Percentiles rank a stretch among this genome's conserved stretches.
These are phyloP conservation scores for Bombus pyrosoma DNA, from an alignment of 1,140 invertebrate genomes.

Conservation along the genomic window DNA sequence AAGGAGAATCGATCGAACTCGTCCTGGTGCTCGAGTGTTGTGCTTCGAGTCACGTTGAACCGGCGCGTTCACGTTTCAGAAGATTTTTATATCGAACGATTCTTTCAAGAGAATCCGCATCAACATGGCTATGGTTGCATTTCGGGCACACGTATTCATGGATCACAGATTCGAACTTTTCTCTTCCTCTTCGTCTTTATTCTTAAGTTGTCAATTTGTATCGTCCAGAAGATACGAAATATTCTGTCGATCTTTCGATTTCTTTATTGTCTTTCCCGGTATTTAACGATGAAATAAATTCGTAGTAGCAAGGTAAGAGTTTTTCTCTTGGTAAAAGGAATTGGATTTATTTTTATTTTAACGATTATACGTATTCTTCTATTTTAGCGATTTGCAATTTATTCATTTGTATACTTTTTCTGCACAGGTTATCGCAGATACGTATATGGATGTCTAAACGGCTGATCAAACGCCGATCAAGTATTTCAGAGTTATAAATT, in stretches of 20 bases:
- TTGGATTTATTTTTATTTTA: neutral
- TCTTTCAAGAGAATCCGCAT: conserved; percentile 56
- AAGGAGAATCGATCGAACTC: conserved; percentile 70
- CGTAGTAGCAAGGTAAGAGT: neutral
- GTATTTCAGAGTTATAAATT: conserved; percentile 47
- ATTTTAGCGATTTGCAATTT: neutral
- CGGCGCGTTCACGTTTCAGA: conserved; percentile 49
- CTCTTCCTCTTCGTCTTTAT: neutral
- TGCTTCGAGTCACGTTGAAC: conserved; percentile 66
- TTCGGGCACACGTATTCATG: conserved; percentile 15
- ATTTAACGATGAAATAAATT: too few relatives aligned
- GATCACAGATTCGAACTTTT: conserved; percentile 33
- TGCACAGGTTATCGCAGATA: neutral
- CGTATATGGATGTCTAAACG: neutral
- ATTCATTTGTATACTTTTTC: neutral
- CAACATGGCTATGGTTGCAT: conserved; percentile 9
- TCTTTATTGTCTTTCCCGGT: conserved; percentile 1
- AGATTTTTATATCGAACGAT: conserved; percentile 56
- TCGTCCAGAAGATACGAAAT: conserved; percentile 24
- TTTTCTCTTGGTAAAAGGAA: neutral
- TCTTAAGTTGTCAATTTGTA: neutral
- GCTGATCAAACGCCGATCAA: conserved; percentile 47
- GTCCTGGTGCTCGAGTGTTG: conserved; percentile 65
- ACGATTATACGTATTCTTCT: neutral
- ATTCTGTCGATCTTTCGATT: conserved; percentile 31